Base-by-base conservation (phyloP, 1,140 invertebrate genomes). In the Ips nitidus region DNA sequence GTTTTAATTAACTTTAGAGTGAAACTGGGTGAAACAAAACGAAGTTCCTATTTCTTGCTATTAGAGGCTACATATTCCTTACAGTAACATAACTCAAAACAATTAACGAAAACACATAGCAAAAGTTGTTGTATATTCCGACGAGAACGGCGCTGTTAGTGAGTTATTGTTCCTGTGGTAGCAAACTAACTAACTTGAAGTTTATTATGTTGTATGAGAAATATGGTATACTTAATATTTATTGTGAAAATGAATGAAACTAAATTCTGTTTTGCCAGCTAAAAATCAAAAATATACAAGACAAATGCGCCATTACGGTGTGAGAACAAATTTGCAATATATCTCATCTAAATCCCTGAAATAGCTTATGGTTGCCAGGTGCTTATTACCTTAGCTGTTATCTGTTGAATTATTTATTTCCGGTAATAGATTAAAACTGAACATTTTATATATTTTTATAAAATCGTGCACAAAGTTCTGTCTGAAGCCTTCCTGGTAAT, bases 81-180 rank as follows among this genome's bases (percentile, higher is more conserved):
- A 22, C 45, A 56, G 62, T 41, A 42, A 43, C 38, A 65, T 65
- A 65, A 65, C 62, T 65, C 62, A 56, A 65, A 65, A 65, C 62
- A 65, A 65, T 65, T 65, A 65, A 56, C 52, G 62, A 65, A 65
- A 65, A 65, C 62, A 65, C n/a, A 65, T 65, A 39, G 52, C 62
- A 65, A 65, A 65, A 65, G 62, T 65, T 65, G 62, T 65, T 65
- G 52, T 52, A 55, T 65, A 55, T 65, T 65, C 62, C 52, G 43
- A 65, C 8, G 62, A 65, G 52, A 55, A 37, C 41, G 52, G 40
- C 62, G 41, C 22, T 8, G 62, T 41, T 41, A 39, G 8, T 65
- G 52, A 65, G 56, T 65, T 65, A 65, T 65, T 43, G 52, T 56
- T 56, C 39, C 52, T 56, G 41, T 56, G 52, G 52, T 56, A 52